Conservation (phyloP, 2,888 invertebrate species). For the Troides helena region DNA sequence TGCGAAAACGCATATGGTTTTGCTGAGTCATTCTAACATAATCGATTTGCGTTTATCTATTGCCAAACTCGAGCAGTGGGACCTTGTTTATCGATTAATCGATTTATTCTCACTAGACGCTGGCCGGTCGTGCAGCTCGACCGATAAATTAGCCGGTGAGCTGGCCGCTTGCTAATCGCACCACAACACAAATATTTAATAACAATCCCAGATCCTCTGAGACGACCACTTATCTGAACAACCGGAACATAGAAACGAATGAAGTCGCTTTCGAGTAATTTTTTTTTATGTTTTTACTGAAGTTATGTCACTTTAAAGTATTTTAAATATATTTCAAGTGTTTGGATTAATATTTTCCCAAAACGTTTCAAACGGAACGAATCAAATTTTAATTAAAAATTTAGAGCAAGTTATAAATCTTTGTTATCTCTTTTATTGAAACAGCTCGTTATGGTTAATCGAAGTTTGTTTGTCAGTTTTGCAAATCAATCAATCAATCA, state of each 20-base stretch:
- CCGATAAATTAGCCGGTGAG: slow-evolving; percentile 73
- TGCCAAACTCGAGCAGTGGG: slow-evolving; percentile 31
- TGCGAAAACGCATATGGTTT: slow-evolving; percentile 5
- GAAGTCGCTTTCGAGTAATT: slow-evolving; percentile 8
- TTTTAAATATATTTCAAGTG: too few species aligned
- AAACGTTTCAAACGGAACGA: too few species aligned
- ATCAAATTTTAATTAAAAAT: too few species aligned
- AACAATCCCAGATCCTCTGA: slow-evolving; percentile 75
- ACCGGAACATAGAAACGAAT: slow-evolving; percentile 43
- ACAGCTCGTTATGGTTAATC: too few species aligned
- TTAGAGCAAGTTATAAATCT: too few species aligned
- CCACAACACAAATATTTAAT: slow-evolving; percentile 80
- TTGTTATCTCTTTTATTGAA: too few species aligned
- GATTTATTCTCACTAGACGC: slow-evolving; percentile 35
- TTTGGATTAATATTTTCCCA: too few species aligned
- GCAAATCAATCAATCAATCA: too few species aligned
- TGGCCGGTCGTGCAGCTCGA: slow-evolving; percentile 39
- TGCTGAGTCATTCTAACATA: slow-evolving; percentile 19
- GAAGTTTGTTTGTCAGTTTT: too few species aligned
- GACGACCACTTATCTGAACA: slow-evolving; percentile 77
- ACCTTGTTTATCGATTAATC: slow-evolving; percentile 42
- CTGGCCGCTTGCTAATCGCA: slow-evolving; percentile 72
- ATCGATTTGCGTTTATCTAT: slow-evolving; percentile 25
- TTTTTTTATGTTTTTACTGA: neutral
- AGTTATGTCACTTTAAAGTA: neutral